Conservation (phyloP, 2,888 invertebrate species). For the Laothoe populi region DNA sequence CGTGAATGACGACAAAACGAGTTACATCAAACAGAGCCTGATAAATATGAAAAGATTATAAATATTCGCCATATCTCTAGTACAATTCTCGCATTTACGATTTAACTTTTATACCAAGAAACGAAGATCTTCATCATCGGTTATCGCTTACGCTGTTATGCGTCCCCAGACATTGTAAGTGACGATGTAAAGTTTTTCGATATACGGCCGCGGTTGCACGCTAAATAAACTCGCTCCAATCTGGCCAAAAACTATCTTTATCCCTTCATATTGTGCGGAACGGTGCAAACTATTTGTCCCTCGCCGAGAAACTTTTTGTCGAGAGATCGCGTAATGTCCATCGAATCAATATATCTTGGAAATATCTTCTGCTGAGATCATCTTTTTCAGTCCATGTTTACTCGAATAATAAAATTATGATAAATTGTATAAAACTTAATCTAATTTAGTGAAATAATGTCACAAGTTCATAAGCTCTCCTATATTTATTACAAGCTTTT, state of each 20-base stretch:
- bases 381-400: neutral
- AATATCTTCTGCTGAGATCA: neutral
- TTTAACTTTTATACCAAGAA: neutral
- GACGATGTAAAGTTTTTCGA: slow-evolving; percentile 46
- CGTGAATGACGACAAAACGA: too few species aligned
- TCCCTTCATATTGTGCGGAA: slow-evolving; percentile 48
- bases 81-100: neutral
- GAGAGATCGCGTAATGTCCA: slow-evolving; percentile 37
- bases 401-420: too few species aligned
- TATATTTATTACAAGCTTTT: too few species aligned
- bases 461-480: too few species aligned
- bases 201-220: slow-evolving; percentile 40
- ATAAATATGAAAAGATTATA: neutral
- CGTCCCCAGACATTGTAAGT: slow-evolving; percentile 24
- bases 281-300: slow-evolving; percentile 50
- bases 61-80: neutral
- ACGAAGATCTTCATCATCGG: slow-evolving; percentile 15
- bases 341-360: slow-evolving; percentile 21
- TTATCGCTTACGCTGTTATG: slow-evolving; percentile 12
- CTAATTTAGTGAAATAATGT: too few species aligned
- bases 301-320: slow-evolving; percentile 46
- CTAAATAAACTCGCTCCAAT: slow-evolving; percentile 46
- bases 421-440: too few species aligned
- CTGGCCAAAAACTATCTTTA: slow-evolving; percentile 46
- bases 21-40: too few species aligned